Percentiles rank a stretch among this genome's conserved stretches.
phyloP scores from a whole-genome alignment of 2,888 invertebrate genomes.

The Eupithecia pulchellata region DNA sequence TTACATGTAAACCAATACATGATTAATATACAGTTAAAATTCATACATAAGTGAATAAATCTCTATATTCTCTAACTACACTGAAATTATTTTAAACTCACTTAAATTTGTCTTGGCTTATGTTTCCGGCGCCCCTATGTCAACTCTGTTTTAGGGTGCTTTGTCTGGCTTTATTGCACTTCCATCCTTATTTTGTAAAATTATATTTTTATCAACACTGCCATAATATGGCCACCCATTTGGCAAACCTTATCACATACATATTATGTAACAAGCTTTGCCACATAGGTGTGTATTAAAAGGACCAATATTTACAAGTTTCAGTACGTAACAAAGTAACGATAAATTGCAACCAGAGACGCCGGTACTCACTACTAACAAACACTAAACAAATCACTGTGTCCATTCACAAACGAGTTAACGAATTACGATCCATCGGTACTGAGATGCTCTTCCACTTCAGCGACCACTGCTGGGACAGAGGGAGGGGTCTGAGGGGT shows the following conservation, averaged over 20 bases:
- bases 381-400: constrained; percentile 33
- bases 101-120: constrained; percentile 2
- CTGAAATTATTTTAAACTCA: neutral
- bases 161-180: neutral
- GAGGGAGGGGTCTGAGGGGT: constrained; percentile 5
- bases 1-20: neutral
- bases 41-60: neutral
- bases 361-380: constrained; percentile 16
- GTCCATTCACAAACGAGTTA: constrained; percentile 33
- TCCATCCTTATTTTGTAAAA: neutral
- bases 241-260: no score
- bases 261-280: no score
- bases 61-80: neutral
- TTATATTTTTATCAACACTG: neutral
- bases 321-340: neutral
- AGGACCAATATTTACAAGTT: neutral
- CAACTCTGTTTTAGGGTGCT: neutral
- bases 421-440: constrained; percentile 34
- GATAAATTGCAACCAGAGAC: neutral
- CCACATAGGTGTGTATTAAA: neutral
- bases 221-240: no score
- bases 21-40: neutral
- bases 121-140: neutral
- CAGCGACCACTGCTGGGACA: constrained; percentile 34
- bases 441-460: constrained; percentile 36